phyloP scores from a whole-genome alignment of 2,113 vertebrate genomes.

The Myrmophylax atrothorax region DNA sequence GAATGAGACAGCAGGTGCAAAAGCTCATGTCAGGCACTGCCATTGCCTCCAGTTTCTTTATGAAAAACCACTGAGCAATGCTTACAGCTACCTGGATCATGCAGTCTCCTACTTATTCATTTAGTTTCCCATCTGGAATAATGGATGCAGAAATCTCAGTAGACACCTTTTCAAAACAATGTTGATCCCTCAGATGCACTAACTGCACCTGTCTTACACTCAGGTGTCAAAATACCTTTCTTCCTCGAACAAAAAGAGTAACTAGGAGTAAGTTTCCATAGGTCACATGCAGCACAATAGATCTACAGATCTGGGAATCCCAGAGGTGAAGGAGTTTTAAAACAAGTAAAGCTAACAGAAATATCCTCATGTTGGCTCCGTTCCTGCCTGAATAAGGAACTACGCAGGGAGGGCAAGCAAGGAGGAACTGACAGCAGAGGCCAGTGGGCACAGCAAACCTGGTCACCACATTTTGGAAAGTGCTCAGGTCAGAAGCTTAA shows the following conservation, averaged over 20 bases:
- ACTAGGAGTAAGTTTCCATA: background rate
- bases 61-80: background rate
- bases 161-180: background rate
- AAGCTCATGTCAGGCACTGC: background rate
- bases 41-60: background rate
- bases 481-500: background rate
- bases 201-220: background rate
- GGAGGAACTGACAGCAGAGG: background rate
- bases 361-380: background rate
- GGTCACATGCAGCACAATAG: background rate
- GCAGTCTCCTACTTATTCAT: background rate
- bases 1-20: background rate
- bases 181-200: background rate
- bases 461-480: fast-evolving
- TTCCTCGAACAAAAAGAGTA: background rate
- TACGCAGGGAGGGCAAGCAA: fast-evolving
- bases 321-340: background rate
- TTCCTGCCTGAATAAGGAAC: background rate
- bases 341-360: background rate
- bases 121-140: background rate
- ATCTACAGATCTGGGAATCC: background rate
- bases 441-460: fast-evolving
- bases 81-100: background rate
- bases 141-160: background rate
- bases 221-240: background rate